Percentiles rank a stretch among this genome's conserved stretches.
Conservation (phyloP, 2,113 vertebrate genomes). For the Corythaeola cristata region DNA sequence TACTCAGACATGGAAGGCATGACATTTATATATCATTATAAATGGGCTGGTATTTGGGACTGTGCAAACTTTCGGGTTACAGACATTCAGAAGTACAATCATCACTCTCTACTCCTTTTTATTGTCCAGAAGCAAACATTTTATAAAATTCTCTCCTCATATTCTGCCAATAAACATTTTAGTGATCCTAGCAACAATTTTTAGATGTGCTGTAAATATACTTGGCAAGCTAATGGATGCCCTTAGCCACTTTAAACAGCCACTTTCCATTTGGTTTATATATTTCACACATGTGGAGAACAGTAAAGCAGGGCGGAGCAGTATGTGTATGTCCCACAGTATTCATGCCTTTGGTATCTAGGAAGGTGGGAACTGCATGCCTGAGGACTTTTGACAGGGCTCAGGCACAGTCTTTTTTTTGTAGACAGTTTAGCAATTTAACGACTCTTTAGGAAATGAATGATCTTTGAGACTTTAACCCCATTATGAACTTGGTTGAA, state of each 20-base stretch:
- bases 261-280: not conserved
- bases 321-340: not conserved
- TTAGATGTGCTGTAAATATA: conserved; percentile 10
- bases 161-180: conserved; percentile 46
- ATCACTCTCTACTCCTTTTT: conserved; percentile 1
- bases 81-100: not conserved
- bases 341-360: not conserved
- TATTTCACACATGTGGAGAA: not conserved
- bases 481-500: not conserved
- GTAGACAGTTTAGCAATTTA: not conserved
- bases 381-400: not conserved
- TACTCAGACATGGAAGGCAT: not conserved
- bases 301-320: not conserved
- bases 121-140: conserved; percentile 32
- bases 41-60: not conserved
- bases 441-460: not conserved
- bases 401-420: not conserved
- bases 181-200: conserved; percentile 28
- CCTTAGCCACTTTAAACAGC: conserved; percentile 6
- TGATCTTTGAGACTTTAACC: not conserved
- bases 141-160: conserved; percentile 36
- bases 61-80: not conserved
- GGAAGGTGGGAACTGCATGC: not conserved
- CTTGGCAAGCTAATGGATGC: not conserved
- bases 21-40: conserved; percentile 16